Conservation (phyloP, 2,797 vertebrate genomes). For the Hippocampus kuda region DNA sequence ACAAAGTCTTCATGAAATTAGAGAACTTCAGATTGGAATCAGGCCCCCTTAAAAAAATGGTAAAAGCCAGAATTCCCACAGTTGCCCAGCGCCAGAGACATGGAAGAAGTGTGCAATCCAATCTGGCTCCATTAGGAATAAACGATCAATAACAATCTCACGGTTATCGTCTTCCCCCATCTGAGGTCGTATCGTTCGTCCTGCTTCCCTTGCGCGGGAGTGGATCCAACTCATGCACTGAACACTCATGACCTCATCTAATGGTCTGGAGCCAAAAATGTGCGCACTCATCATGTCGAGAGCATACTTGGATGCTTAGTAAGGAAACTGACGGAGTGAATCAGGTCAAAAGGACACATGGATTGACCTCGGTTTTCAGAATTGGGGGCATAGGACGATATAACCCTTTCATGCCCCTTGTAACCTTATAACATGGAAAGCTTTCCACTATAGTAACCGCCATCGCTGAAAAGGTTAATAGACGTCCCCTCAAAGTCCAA, state of each 20-base stretch:
- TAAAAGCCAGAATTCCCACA: neutral
- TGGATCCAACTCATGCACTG: neutral
- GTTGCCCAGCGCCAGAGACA: neutral
- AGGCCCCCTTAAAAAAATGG: too few relatives aligned
- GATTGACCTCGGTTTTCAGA: neutral
- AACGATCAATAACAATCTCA: conserved; percentile 28
- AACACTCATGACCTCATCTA: conserved; percentile 13
- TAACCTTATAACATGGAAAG: too few relatives aligned
- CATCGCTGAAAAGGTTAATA: neutral
- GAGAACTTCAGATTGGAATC: too few relatives aligned
- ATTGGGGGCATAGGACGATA: neutral
- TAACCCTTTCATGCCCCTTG: too few relatives aligned
- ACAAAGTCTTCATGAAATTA: too few relatives aligned
- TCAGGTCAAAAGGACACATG: neutral
- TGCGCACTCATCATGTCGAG: neutral
- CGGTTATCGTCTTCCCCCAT: conserved; percentile 7
- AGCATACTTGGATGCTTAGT: conserved; percentile 3
- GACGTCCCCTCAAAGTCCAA: neutral
- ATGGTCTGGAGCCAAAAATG: conserved; percentile 17
- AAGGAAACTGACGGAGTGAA: neutral
- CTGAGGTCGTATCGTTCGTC: conserved; percentile 3
- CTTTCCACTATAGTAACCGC: too few relatives aligned
- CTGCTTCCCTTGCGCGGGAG: conserved; percentile 7
- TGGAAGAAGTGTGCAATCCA: conserved; percentile 7
- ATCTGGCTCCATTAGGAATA: neutral